These are phyloP conservation scores for Erannis defoliaria DNA, from an alignment of 2,888 invertebrate species.

Conservation along the genomic window DNA sequence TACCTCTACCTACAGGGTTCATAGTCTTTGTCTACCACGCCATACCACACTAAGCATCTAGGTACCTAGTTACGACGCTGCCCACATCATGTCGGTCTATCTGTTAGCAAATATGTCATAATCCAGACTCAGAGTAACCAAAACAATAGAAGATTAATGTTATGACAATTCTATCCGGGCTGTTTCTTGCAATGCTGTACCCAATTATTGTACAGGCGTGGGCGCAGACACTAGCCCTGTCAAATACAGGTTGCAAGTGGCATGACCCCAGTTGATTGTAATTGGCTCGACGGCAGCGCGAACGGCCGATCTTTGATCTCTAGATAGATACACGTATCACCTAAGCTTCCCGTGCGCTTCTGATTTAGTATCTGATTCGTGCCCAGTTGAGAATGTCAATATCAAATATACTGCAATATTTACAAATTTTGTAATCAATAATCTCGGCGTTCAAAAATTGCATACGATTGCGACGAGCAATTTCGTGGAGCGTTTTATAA, in stretches of 20 bases:
- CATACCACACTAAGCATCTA: too few species aligned
- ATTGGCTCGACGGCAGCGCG: slow-evolving; percentile 71
- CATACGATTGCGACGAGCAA: background rate
- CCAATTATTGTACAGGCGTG: slow-evolving; percentile 60
- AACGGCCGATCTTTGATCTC: slow-evolving; percentile 83
- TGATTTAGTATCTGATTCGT: slow-evolving; percentile 45
- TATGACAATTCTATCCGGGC: slow-evolving; percentile 1
- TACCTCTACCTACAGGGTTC: too few species aligned
- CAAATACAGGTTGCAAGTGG: slow-evolving; percentile 66
- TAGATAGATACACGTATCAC: slow-evolving; percentile 75
- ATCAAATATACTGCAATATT: background rate
- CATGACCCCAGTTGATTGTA: slow-evolving; percentile 75
- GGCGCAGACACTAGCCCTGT: slow-evolving; percentile 70
- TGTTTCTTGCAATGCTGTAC: slow-evolving; percentile 15
- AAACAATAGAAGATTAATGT: slow-evolving; percentile 24
- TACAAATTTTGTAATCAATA: background rate
- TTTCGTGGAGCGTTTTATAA: too few species aligned
- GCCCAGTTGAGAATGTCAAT: slow-evolving; percentile 5
- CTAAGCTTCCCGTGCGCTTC: slow-evolving; percentile 51
- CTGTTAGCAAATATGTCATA: slow-evolving; percentile 9
- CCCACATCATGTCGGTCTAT: slow-evolving; percentile 1
- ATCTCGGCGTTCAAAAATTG: background rate
- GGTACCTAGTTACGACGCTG: background rate
- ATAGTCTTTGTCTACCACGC: too few species aligned
- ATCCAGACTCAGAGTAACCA: background rate